Evolutionary conservation across 2,797 vertebrate genomes (phyloP).

Genomic region (Rhodeus uyekii): DNA sequence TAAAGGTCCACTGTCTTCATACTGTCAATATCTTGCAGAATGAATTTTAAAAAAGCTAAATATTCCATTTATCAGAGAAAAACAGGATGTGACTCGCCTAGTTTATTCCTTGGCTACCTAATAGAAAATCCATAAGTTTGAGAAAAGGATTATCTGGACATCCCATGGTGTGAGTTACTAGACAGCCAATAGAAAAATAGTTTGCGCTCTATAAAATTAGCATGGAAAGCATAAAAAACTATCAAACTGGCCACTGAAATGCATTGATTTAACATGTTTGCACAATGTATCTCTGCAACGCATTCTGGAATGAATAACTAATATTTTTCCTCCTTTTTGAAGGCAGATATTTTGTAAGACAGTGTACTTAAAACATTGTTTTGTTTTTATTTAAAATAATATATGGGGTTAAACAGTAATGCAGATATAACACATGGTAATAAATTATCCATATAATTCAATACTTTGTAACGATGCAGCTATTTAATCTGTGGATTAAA

Average conservation of each 20-base stretch:
- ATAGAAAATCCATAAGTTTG: not conserved
- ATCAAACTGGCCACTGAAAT: not conserved
- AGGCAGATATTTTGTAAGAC: not conserved
- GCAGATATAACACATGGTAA: conserved; percentile 12
- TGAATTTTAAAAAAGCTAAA: not conserved
- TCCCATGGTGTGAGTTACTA: not conserved
- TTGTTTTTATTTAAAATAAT: conserved; percentile 29
- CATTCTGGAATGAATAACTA: not conserved
- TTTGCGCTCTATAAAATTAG: not conserved
- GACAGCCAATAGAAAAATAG: not conserved
- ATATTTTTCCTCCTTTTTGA: not conserved
- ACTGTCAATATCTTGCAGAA: not conserved
- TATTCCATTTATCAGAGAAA: not conserved
- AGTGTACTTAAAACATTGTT: not conserved
- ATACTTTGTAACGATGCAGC: not conserved
- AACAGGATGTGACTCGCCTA: not conserved
- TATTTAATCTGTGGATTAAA: conserved; percentile 10
- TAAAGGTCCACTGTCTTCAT: not conserved
- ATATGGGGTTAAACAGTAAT: conserved; percentile 32
- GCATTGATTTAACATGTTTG: not conserved
- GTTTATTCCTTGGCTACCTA: not conserved
- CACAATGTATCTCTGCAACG: not conserved
- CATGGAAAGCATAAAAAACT: not conserved
- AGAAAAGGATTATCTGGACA: conserved; percentile 6
- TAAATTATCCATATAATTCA: conserved; percentile 23